Conservation (phyloP, 2,113 vertebrate genomes). For the Rhabdornis inornatus region DNA sequence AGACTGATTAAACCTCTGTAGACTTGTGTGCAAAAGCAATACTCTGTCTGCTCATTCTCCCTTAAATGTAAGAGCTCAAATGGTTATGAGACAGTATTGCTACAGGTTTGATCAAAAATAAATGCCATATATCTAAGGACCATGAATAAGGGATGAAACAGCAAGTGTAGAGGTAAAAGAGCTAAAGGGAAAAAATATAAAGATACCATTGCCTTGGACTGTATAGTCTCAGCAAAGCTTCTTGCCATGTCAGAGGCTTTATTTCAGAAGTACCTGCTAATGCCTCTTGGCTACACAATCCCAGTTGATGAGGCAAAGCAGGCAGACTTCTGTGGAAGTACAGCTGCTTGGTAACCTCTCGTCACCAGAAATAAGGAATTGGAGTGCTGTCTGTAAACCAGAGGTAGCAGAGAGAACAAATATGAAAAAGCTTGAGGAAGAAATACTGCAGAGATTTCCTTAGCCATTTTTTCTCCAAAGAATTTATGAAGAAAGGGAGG, state of each 20-base stretch:
- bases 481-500: not conserved
- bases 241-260: not conserved
- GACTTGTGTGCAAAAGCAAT: conserved; percentile 50
- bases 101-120: conserved; percentile 64
- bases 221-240: not conserved
- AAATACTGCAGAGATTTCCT: not conserved
- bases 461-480: not conserved
- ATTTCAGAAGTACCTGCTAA: conserved; percentile 22
- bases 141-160: conserved; percentile 61
- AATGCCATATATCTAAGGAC: conserved; percentile 50
- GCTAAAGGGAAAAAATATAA: not conserved
- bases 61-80: conserved; percentile 26
- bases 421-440: not conserved
- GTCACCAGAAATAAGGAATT: not conserved
- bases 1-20: conserved; percentile 56
- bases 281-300: not conserved
- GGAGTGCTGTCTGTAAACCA: not conserved
- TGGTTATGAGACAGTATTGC: conserved; percentile 35
- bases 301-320: not conserved
- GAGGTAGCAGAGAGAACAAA: not conserved
- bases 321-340: not conserved
- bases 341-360: not conserved
- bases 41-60: conserved; percentile 33
- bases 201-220: conserved; percentile 9
- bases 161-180: not conserved